A percentile compares a stretch with the other conserved stretches of the same genome.
These are phyloP conservation scores for Scaptomyza tumidula DNA, from an alignment of 2,888 invertebrate genomes.

Conservation along the genomic window DNA sequence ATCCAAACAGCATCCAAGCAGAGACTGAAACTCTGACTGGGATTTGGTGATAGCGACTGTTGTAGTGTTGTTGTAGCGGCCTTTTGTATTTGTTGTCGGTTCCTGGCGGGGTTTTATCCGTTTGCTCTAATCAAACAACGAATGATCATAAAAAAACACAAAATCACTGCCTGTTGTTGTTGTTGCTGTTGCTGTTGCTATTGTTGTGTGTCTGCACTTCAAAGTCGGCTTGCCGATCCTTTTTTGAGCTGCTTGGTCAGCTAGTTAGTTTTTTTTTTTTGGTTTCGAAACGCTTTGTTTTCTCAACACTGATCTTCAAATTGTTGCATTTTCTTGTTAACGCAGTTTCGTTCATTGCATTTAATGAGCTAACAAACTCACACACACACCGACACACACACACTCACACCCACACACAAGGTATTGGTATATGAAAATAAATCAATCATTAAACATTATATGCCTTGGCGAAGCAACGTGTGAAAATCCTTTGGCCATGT, in stretches of 20 bases:
- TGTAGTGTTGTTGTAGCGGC: conserved; percentile 21
- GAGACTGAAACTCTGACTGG: conserved; percentile 5
- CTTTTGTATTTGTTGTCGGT: conserved; percentile 63
- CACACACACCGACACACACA: conserved; percentile 8
- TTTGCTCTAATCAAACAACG: conserved; percentile 76
- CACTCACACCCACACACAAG: conserved; percentile 1
- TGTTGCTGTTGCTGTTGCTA: conserved; percentile 26
- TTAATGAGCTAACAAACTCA: conserved; percentile 59
- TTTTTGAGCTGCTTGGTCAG: conserved; percentile 46
- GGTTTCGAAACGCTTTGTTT: conserved; percentile 44
- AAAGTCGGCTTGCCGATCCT: conserved; percentile 66
- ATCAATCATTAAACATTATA: conserved; percentile 69
- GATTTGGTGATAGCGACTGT: conserved; percentile 22
- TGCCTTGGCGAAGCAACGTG: conserved; percentile 54
- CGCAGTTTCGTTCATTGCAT: conserved; percentile 54
- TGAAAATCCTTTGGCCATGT: conserved; percentile 73
- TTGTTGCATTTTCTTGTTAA: conserved; percentile 69
- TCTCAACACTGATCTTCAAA: conserved; percentile 30
- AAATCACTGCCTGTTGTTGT: conserved; percentile 38
- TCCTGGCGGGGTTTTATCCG: conserved; percentile 66
- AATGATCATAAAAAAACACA: conserved; percentile 75
- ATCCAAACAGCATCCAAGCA: conserved; percentile 40
- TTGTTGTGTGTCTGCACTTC: conserved; percentile 54
- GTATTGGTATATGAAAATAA: conserved; percentile 46
- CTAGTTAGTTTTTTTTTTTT: conserved; percentile 62